Evolutionary conservation across 2,797 vertebrate species (phyloP).

Genomic region (Molossus molossus): DNA sequence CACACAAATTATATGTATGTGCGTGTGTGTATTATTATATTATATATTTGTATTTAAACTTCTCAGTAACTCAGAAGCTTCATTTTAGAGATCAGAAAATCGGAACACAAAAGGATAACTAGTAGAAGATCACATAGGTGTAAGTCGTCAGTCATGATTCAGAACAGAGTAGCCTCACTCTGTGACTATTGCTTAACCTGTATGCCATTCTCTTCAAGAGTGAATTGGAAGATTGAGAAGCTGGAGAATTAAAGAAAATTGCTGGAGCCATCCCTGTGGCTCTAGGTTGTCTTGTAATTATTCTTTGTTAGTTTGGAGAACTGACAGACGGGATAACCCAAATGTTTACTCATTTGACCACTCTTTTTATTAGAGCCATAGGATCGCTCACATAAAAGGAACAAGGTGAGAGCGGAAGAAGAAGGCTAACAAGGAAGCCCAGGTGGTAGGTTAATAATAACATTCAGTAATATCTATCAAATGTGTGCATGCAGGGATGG

Average conservation of each 20-base stretch:
- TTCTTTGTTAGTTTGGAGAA: background rate
- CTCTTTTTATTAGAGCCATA: background rate
- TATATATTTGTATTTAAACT: background rate
- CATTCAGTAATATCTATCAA: background rate
- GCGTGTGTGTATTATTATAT: too few relatives aligned
- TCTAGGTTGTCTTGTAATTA: background rate
- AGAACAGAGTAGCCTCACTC: background rate
- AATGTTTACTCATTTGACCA: background rate
- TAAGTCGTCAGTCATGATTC: background rate
- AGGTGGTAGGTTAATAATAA: background rate
- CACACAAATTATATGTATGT: background rate
- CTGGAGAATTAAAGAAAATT: background rate
- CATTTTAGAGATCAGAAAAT: conserved; percentile 1
- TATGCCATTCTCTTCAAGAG: too few relatives aligned
- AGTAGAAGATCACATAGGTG: background rate
- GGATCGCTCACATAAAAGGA: background rate
- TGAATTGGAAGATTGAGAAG: background rate
- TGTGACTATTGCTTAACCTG: background rate
- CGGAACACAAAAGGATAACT: background rate
- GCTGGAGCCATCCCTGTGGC: background rate
- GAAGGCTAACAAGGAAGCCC: background rate
- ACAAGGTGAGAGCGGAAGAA: background rate
- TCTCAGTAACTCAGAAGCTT: background rate
- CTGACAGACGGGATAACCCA: background rate
- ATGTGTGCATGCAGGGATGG: background rate